Base-by-base conservation (phyloP, 2,888 invertebrate species). In the Eilema caniola region DNA sequence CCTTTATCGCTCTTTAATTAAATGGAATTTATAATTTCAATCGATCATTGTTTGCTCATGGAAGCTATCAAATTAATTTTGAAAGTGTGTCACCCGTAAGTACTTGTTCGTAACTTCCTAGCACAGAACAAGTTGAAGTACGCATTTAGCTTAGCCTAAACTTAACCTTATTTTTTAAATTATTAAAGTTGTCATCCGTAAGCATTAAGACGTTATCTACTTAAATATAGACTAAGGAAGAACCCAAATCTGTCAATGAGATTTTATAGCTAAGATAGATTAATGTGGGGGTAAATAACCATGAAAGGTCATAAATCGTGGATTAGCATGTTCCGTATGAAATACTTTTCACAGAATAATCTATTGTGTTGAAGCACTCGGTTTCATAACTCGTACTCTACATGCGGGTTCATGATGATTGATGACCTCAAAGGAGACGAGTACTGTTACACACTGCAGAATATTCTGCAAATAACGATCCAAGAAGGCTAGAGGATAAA, bases 1-100 rank as follows among this genome's bases (percentile, higher is more conserved):
- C 85, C 88, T 88, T 89, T 85, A 89, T 81, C 81, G 75, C 81
- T 80, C 80, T 86, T 86, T 85, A 85, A 86, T 86, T 87, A 86
- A 85, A 87, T 81, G 62, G 79, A 86, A 87, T 88, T 84, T 83
- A 83, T 84, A 77, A 85, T 84, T 78, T 74, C 76, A 74, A 82
- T 78, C 77, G 74, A 57, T 57, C 24, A 37, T 61, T 73, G 64
- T 64, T 70, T 66, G 62, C 37, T 65, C 28, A 5, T 41, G 25
- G 41, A 25, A 66, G 37, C 24, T 37, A 61, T 37, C 25, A 66
- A 25, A 57, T 66, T 70, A 56, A 60, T 60, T 31, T 66, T 24
- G 37, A 24, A 59, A 12, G 59, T 60, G 2, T 59, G n/a, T 23
- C 56, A 41, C 7, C 11, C 12, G 2, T 37, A 41, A 14, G 11